phyloP scores from a whole-genome alignment of 2,113 vertebrate genomes.

The Ginglymostoma cirratum region DNA sequence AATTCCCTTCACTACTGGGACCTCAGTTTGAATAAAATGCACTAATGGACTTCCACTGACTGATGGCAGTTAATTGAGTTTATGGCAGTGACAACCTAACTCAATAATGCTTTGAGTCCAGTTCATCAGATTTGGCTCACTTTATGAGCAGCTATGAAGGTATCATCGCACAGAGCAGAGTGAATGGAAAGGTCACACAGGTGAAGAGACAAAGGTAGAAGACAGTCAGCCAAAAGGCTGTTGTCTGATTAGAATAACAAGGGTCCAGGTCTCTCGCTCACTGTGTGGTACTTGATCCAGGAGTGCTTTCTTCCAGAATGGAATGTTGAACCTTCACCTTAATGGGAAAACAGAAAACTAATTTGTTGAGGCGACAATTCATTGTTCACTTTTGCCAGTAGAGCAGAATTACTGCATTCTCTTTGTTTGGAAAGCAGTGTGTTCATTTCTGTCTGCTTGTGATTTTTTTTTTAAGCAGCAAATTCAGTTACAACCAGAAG shows the following conservation, averaged over 20 bases:
- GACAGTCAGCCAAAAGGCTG: neutral
- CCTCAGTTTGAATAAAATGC: neutral
- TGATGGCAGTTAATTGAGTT: neutral
- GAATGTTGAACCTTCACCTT: neutral
- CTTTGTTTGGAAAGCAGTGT: neutral
- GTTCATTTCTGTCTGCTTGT: neutral
- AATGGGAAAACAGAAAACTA: constrained; percentile 10
- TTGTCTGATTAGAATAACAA: neutral
- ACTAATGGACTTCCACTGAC: neutral
- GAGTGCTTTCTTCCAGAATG: neutral
- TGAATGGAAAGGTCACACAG: neutral
- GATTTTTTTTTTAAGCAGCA: neutral
- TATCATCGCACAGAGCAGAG: no score
- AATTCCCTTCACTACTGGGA: neutral
- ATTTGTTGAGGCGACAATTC: constrained; percentile 23
- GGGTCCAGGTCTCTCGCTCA: neutral
- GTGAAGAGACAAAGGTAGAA: neutral
- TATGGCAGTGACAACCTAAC: neutral
- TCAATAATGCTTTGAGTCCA: neutral
- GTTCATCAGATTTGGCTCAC: neutral
- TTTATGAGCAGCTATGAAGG: neutral
- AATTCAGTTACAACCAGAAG: constrained; percentile 10
- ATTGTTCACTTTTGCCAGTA: neutral
- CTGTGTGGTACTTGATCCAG: neutral
- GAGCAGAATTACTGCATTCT: neutral